Conservation (phyloP, 2,888 invertebrate species). For the Spilosoma lubricipeda region DNA sequence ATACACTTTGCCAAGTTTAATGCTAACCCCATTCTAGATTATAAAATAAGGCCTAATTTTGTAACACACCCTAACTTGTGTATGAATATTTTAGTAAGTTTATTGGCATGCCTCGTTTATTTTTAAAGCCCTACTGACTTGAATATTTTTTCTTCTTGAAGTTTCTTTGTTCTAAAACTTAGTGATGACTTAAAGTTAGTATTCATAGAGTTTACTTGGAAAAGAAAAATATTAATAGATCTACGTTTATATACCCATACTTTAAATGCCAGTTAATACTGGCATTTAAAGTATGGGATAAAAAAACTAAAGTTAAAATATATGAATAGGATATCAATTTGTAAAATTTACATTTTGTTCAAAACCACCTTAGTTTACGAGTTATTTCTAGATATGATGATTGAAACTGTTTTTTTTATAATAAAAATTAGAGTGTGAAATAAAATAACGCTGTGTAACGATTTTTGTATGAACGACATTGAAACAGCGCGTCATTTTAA, state of each 20-base stretch:
- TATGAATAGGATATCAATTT: too few relatives aligned
- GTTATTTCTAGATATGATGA: too few relatives aligned
- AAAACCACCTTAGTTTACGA: too few relatives aligned
- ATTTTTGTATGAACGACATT: neutral
- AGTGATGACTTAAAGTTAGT: neutral
- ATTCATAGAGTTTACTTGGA: neutral
- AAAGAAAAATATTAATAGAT: too few relatives aligned
- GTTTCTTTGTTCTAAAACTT: neutral
- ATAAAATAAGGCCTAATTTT: constrained; percentile 39
- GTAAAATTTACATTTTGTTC: too few relatives aligned
- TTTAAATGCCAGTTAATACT: too few relatives aligned
- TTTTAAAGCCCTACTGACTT: constrained; percentile 38
- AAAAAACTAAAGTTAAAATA: too few relatives aligned
- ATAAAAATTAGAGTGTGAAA: too few relatives aligned
- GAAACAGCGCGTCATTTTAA: neutral
- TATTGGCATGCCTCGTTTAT: constrained; percentile 26
- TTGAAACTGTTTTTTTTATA: too few relatives aligned
- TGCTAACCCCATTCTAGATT: constrained; percentile 55
- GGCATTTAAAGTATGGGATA: too few relatives aligned
- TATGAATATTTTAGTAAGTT: constrained; percentile 38
- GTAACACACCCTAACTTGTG: constrained; percentile 27
- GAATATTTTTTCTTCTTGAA: constrained; percentile 25
- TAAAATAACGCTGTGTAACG: neutral
- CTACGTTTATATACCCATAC: too few relatives aligned
- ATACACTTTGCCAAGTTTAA: constrained; percentile 50